Base-by-base conservation (phyloP, 1,140 invertebrate genomes). In the Araneus ventricosus region DNA sequence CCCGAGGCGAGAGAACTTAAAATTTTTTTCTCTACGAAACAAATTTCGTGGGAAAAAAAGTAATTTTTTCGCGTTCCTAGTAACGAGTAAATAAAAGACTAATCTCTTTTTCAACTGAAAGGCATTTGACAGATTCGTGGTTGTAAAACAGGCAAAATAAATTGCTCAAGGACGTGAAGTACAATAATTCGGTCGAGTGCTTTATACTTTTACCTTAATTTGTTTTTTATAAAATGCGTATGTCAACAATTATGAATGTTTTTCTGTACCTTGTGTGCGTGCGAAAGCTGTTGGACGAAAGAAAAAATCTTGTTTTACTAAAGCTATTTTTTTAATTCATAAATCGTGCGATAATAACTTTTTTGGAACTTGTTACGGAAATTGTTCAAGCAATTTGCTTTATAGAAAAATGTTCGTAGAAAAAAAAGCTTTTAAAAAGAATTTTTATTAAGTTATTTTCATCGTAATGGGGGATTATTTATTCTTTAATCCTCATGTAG, bases 191-290 rank as follows among this genome's bases (percentile, higher is more conserved):
- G 27, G 0, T 34, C 0, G 20, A 75, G 30, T 75, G 6, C 30
- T n/a, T n/a, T 2, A 14, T 14, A 37, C 30, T 75, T 75, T 75
- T 37, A 14, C 30, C 17, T 20, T 34, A 2, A 8, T 37, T 75
- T 75, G 70, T 37, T 75, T 75, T 75, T 75, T 4, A 75, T 34
- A 75, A 37, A 67, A 14, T n/a, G n/a, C 70, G 70, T 75, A 34
- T 75, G 34, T 75, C 70, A 75, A 75, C 70, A 75, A 75, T 34
- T 75, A 37, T 75, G 70, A 37, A 75, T 37, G 30, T 37, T 30
- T 37, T 75, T 20, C 30, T 67, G 10, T 14, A 14, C 20, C 5
- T 20, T 22, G 34, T 75, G 34, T 75, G 4, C 30, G 30, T 75
- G 70, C 37, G 17, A 34, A 75, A 14, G 30, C 37, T 27, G 5